Conservation (phyloP, 2,888 invertebrate genomes). For the Clepsis dumicolana region DNA sequence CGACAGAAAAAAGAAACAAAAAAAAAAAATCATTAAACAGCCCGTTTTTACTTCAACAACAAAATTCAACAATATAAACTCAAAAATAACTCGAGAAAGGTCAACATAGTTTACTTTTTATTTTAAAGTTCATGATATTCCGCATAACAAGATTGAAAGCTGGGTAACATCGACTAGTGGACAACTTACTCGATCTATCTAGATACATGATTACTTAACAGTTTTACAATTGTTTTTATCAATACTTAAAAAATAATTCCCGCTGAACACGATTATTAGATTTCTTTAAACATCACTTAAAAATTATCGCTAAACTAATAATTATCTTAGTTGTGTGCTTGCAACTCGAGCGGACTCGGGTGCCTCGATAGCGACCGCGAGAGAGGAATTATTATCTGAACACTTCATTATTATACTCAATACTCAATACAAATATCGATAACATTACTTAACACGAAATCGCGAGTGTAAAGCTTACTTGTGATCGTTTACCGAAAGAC, state of each 20-base stretch:
- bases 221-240: constrained; percentile 78
- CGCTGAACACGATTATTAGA: constrained; percentile 81
- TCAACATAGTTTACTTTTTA: constrained; percentile 71
- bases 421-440: constrained; percentile 71
- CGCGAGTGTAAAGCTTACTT: constrained; percentile 73
- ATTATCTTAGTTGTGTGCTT: constrained; percentile 80
- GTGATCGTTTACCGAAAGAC: constrained; percentile 67
- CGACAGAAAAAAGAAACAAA: constrained; percentile 70
- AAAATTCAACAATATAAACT: constrained; percentile 77
- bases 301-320: constrained; percentile 79
- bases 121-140: constrained; percentile 68
- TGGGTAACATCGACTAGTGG: constrained; percentile 82
- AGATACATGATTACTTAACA: constrained; percentile 83
- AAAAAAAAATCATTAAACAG: constrained; percentile 63
- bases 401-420: constrained; percentile 80
- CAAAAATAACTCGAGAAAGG: constrained; percentile 73
- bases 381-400: constrained; percentile 77
- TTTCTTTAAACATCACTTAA: constrained; percentile 79
- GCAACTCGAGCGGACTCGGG: constrained; percentile 50
- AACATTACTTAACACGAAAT: constrained; percentile 72
- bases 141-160: constrained; percentile 81
- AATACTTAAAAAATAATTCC: constrained; percentile 83
- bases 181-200: constrained; percentile 81
- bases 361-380: constrained; percentile 65
- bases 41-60: constrained; percentile 70